Evolutionary conservation across 2,797 vertebrate species (phyloP).

Genomic region (Etheostoma perlongum): DNA sequence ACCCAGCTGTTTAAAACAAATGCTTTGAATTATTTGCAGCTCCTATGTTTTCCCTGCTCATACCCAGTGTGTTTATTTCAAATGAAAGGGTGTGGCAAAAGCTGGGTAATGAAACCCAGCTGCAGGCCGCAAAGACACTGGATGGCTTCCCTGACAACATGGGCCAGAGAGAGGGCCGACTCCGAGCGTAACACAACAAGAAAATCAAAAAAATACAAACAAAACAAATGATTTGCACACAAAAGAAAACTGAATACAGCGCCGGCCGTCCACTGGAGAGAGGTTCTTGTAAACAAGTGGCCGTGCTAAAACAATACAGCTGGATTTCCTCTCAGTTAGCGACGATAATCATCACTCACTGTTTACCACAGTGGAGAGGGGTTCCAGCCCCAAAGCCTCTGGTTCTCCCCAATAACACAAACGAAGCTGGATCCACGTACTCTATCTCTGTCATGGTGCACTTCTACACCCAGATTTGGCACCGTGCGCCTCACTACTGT

Average conservation of each 20-base stretch:
- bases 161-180: conserved; percentile 43
- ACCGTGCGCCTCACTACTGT: conserved; percentile 51
- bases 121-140: conserved; percentile 64
- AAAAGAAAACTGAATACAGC: conserved; percentile 69
- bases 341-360: conserved; percentile 79
- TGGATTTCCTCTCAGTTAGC: conserved; percentile 75
- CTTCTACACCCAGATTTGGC: conserved; percentile 55
- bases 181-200: conserved; percentile 75
- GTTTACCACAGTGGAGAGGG: conserved; percentile 71
- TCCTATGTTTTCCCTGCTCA: conserved; percentile 51
- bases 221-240: conserved; percentile 79
- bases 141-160: conserved; percentile 57
- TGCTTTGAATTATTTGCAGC: conserved; percentile 60
- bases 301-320: conserved; percentile 82
- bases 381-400: conserved; percentile 60
- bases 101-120: conserved; percentile 73
- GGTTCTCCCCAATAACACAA: conserved; percentile 66
- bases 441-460: conserved; percentile 55
- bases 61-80: conserved; percentile 70
- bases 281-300: conserved; percentile 80
- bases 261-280: conserved; percentile 56
- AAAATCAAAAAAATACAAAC: conserved; percentile 78
- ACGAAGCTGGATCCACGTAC: conserved; percentile 70
- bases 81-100: conserved; percentile 76
- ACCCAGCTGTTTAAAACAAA: conserved; percentile 43